Base-by-base conservation (phyloP, 64 coral and sea anemone genomes). In the Montipora cactus region DNA sequence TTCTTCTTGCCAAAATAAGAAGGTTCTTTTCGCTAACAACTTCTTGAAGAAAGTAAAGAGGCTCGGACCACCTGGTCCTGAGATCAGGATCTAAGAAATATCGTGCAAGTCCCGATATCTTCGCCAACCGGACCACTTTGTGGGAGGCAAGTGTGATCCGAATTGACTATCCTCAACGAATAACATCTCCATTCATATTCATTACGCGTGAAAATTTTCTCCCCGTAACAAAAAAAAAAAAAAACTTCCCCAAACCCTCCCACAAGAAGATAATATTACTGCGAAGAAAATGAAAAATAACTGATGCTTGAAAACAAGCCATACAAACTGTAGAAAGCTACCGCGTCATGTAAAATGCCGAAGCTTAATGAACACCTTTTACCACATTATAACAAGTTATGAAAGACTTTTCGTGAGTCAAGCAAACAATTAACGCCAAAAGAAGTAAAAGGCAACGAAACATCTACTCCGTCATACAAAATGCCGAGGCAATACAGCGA, bases 241-340 rank as follows among this genome's bases (percentile, higher is more conserved):
- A 20, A 53, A 71, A 66, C 23, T n/a, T 78, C 89, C 78, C 59
- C 89, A 91, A 91, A 91, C 89, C 78, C 62, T 91, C 78, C 89
- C 78, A 81, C 89, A 90, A 59, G 78, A 90, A 90, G 59, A 90
- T 49, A 90, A 90, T 78, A 37, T 86, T 47, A 70, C 82, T 83
- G 14, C 20, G 72, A 75, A 75, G 72, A 44, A 75, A 23, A 75
- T 37, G 21, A 75, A 37, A 37, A 75, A 75, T 75, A 37, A 75
- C 21, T 37, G 37, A 75, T 44, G 37, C 37, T 75, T 11, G 8
- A 22, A 75, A 75, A 75, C 21, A 75, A 76, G 74, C 23, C 74
- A 76, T 37, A 76, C 28, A 76, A 76, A 15, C 74, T 76, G 74
- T 47, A 76, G 74, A 76, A 5, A 47, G 74, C 74, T 76, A 76